A percentile compares a stretch with the other conserved stretches of the same genome.
Conservation (phyloP, 2,888 invertebrate species). For the Calliopum simillimum region DNA sequence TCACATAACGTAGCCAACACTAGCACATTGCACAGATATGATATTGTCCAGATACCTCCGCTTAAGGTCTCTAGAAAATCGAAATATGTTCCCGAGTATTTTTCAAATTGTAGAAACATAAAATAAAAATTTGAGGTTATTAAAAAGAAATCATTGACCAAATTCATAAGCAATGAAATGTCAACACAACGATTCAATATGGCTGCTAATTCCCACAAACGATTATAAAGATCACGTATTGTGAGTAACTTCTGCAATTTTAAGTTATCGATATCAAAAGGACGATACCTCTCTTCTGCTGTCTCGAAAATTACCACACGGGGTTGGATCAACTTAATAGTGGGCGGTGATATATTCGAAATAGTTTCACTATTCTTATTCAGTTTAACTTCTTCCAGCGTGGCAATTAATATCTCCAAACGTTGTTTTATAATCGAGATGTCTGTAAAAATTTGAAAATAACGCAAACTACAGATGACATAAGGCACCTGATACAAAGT, state of each 20-base stretch:
- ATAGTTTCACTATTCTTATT: background rate
- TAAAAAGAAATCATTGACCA: slow-evolving; percentile 64
- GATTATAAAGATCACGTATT: slow-evolving; percentile 60
- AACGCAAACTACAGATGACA: slow-evolving; percentile 56
- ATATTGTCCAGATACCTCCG: slow-evolving; percentile 58
- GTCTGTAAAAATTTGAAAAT: slow-evolving; percentile 60
- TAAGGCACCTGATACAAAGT: slow-evolving; percentile 57
- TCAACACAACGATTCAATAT: slow-evolving; percentile 60
- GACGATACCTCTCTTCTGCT: slow-evolving; percentile 10
- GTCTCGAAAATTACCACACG: slow-evolving; percentile 2
- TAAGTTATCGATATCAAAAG: slow-evolving; percentile 39
- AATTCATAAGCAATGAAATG: slow-evolving; percentile 60
- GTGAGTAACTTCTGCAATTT: slow-evolving; percentile 53
- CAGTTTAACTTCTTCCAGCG: slow-evolving; percentile 51
- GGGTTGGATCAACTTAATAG: slow-evolving; percentile 16
- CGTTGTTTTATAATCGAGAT: slow-evolving; percentile 56
- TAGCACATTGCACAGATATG: slow-evolving; percentile 61
- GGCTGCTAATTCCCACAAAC: slow-evolving; percentile 57
- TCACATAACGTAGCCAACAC: slow-evolving; percentile 60
- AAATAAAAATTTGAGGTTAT: slow-evolving; percentile 64
- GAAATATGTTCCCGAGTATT: slow-evolving; percentile 47
- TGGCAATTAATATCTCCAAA: slow-evolving; percentile 53
- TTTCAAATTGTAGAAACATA: slow-evolving; percentile 61
- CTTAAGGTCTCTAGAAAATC: slow-evolving; percentile 55
- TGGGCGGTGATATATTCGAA: background rate